phyloP scores from a whole-genome alignment of 2,797 vertebrate species.

The Clamator glandarius region DNA sequence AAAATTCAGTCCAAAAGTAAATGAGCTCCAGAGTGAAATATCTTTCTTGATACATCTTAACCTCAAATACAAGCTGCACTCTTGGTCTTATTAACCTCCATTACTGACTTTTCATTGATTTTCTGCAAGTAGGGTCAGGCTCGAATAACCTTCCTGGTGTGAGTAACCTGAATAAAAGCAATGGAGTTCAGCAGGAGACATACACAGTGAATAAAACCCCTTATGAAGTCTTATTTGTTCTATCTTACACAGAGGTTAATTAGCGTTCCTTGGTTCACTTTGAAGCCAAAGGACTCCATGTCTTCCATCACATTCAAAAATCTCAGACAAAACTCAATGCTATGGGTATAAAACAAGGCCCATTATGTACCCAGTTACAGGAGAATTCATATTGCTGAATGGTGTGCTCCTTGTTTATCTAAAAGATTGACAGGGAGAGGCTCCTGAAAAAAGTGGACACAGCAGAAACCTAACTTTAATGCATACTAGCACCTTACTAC shows the following conservation, averaged over 20 bases:
- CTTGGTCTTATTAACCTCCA: neutral
- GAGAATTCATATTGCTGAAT: neutral
- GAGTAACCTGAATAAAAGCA: slow-evolving; percentile 9
- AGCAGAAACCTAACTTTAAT: neutral
- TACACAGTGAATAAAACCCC: neutral
- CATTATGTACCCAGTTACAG: neutral
- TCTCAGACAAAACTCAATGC: neutral
- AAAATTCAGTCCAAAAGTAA: neutral
- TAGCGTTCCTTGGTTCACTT: neutral
- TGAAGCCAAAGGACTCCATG: neutral
- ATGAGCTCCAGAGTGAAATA: neutral
- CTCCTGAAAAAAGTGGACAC: neutral
- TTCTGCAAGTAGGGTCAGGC: neutral
- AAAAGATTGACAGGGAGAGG: neutral
- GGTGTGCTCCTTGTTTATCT: neutral
- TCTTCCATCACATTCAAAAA: neutral
- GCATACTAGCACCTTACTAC: neutral
- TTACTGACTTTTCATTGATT: slow-evolving; percentile 1
- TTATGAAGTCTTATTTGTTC: neutral
- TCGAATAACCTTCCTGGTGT: neutral
- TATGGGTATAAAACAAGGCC: too few species aligned
- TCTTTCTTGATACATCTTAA: neutral
- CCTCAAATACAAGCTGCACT: neutral
- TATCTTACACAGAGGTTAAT: neutral
- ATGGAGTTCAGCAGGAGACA: neutral